Base-by-base conservation (phyloP, 2,888 invertebrate genomes). In the Leptinotarsa rubiginosa region DNA sequence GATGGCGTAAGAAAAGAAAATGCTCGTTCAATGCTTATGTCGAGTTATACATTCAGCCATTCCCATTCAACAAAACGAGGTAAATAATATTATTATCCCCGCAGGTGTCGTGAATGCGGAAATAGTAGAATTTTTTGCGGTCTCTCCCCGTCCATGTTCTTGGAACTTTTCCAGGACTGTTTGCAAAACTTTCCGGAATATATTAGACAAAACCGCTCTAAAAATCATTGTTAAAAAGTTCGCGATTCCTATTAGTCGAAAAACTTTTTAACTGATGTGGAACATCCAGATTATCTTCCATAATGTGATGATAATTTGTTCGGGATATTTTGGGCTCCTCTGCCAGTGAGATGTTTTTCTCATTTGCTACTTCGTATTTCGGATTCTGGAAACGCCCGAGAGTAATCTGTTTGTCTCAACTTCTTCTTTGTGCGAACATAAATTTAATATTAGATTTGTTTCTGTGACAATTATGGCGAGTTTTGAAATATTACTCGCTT, bases 81-180 rank as follows among this genome's bases (percentile, higher is more conserved):
- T 74, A 75, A 78, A 78, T 75, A 80, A 78, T 80, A 77, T 76
- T 80, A 80, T 79, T 80, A 79, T 78, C 75, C 78, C 78, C 81
- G 77, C 81, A 81, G 80, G 81, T 81, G 80, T 78, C 77, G 77
- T 72, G 69, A 18, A 72, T 56, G 64, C 72, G 75, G 75, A 78
- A 79, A 79, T 78, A 68, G 71, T 73, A 72, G 75, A 72, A 77
- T 80, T 81, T 80, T 80, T 80, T 79, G 76, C 70, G 72, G 77
- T 78, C 75, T 79, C 74, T 79, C 73, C 72, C 73, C 65, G 69
- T 66, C 50, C 67, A 66, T 72, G 74, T 75, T 77, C 71, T 76
- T 78, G 78, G 79, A 80, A 81, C 71, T 78, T 77, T 77, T 79
- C 78, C 80, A 79, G 77, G 69, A 62, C 71, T 77, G 76, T 79